Conservation (phyloP, 2,113 vertebrate genomes). For the Nothocercus julius region DNA sequence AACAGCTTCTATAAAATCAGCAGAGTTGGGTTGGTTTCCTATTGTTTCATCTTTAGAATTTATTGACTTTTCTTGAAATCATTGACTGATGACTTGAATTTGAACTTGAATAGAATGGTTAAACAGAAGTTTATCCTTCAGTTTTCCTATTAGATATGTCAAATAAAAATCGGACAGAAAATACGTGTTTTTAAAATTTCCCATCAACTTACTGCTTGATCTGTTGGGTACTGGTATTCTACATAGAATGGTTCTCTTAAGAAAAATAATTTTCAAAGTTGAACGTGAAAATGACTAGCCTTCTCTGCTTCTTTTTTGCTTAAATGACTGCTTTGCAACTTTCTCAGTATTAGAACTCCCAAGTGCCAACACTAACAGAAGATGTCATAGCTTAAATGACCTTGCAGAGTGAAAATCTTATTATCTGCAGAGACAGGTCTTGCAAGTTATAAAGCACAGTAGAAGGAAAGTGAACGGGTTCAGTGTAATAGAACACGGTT, state of each 20-base stretch:
- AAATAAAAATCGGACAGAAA: neutral
- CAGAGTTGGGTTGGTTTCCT: neutral
- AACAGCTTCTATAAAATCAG: neutral
- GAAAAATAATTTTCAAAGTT: neutral
- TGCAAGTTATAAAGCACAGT: constrained; percentile 1
- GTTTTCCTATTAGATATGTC: neutral
- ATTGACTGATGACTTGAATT: neutral
- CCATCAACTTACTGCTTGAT: neutral
- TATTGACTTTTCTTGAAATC: neutral
- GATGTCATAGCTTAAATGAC: constrained; percentile 3
- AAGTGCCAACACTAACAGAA: constrained; percentile 6
- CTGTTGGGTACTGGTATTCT: neutral
- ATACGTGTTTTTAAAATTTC: neutral
- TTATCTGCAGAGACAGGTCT: constrained; percentile 23
- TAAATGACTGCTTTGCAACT: neutral
- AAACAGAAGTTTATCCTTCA: neutral
- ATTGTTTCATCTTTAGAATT: neutral
- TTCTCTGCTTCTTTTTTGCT: neutral
- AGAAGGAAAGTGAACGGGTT: neutral
- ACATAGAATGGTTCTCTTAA: neutral
- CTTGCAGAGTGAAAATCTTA: neutral
- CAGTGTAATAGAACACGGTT: neutral
- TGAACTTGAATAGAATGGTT: neutral
- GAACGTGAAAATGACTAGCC: neutral
- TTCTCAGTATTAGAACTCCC: neutral